Evolutionary conservation across 2,113 vertebrate species (phyloP), one percentile per base, ranked within the genome.

Genomic region (Chelonoidis abingdonii): DNA sequence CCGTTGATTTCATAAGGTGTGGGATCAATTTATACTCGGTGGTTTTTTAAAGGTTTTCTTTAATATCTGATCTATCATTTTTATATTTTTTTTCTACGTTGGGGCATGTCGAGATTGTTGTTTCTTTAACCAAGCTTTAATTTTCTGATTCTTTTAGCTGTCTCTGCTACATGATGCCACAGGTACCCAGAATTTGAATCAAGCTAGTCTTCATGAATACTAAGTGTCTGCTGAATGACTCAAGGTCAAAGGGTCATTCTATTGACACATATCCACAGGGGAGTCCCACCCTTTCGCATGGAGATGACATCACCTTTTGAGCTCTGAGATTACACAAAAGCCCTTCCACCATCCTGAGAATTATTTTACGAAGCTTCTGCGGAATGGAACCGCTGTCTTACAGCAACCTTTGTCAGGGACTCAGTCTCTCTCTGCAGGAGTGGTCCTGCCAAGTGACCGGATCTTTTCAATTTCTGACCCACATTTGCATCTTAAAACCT

Each of bases 401-500:
- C 88, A 95, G 86, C 85, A 87, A 91, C 83, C 76, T 93, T 97
- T 98, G 96, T 97, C 84, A 91, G 54, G 59, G 85, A 10, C 87
- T 93, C 93, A 50, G 78, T 89, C 87, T 89, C 2, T 78, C 96
- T 92, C 93, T 84, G 87, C 72, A 35, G 57, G 89, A 95, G 91
- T 17, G 1, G 91, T 85, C 57, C 69, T 96, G 96, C 95, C 95
- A 17, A 87, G 54, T 90, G 96, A 96, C 95, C 25, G 0, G 5
- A 44, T 50, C 93, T 93, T 97, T 97, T 95, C 97, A 96, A 89
- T 96, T 88, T 81, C 95, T 96, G 86, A 94, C 96, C 92, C 91
- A 50, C 90, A 98, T 97, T 97, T 97, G 96, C 97, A 97, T 98
- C 95, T 96, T 96, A 96, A 98, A 97, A 95, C 96, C 87, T 19